These are phyloP conservation scores for Plectrocnemia conspersa DNA, from an alignment of 1,140 invertebrate species.

Conservation along the genomic window DNA sequence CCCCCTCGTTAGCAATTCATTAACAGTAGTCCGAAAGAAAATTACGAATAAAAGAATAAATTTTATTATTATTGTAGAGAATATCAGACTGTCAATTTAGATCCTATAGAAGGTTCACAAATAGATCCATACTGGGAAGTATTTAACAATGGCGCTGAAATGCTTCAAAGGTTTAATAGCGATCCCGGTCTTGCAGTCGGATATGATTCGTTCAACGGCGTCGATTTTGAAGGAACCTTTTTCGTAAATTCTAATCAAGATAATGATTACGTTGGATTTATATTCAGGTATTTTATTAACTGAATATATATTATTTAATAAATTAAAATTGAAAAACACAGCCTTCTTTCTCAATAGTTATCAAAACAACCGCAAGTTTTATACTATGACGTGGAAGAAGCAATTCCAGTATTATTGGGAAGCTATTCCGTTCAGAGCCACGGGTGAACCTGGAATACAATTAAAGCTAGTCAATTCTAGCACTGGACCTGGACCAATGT, in stretches of 20 bases:
- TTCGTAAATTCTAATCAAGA: constrained; percentile 90
- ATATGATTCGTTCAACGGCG: constrained; percentile 82
- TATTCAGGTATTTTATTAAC: constrained; percentile 65
- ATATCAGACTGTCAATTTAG: constrained; percentile 84
- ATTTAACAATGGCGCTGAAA: constrained; percentile 90
- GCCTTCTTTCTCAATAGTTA: constrained; percentile 62
- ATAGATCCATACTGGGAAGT: constrained; percentile 94
- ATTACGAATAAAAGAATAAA: too few relatives aligned
- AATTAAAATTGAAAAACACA: too few relatives aligned
- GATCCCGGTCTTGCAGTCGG: constrained; percentile 95
- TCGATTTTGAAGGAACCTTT: constrained; percentile 95
- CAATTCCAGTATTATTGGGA: constrained; percentile 92
- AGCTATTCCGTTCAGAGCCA: constrained; percentile 80
- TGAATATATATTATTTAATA: not conserved
- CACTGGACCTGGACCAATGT: constrained; percentile 84
- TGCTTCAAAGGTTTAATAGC: constrained; percentile 91
- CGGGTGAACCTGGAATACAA: constrained; percentile 90
- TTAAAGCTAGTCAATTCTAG: constrained; percentile 86
- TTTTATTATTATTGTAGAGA: constrained; percentile 54
- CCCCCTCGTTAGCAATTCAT: too few relatives aligned
- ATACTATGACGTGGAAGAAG: constrained; percentile 97
- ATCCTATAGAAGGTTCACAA: constrained; percentile 89
- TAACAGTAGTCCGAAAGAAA: too few relatives aligned
- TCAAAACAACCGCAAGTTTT: constrained; percentile 90
- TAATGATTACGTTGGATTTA: constrained; percentile 94